Evolutionary conservation across 2,113 vertebrate genomes (phyloP), one percentile per base, ranked within the genome.

Genomic region (Ctenomys sociabilis): DNA sequence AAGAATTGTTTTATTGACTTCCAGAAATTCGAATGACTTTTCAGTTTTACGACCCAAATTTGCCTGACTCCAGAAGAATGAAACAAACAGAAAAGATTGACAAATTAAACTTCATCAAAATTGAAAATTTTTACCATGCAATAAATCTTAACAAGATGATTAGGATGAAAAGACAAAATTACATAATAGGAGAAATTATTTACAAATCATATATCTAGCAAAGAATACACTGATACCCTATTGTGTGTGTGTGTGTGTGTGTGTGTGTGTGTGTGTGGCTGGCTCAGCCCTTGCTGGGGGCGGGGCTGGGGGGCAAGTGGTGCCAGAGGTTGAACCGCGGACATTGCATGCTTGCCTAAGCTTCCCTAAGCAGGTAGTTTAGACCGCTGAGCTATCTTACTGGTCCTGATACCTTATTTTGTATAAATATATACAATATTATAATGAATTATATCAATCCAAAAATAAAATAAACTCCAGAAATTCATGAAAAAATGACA

Each of bases 21-120:
- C 14, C 16, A 82, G 77, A 92, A 88, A 95, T 88, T 94, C 54
- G 94, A 87, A 70, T 94, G 43, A 89, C 86, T 93, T 80, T 93
- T 96, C 52, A 70, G n/a, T 59, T 26, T 63, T 61, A 78, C 37
- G 64, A 91, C 45, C 59, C 40, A 89, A 75, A 64, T 78, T 81
- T 64, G 54, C 32, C 6, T 72, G 30, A 93, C 26, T 86, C 35
- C 30, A 72, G 86, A 95, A 72, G 40, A 95, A 92, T 72, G 13
- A 83, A 94, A 83, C 17, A n/a, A 43, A 40, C 78, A 26, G 59
- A 63, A 93, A 86, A 91, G 70, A 35, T 14, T 52, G 45, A 73
- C 85, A 82, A 10, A 45, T 40, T 52, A 21, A 8, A 49, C 43
- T 92, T 80, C 10, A 94, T 61, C 16, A 68, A 93, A 91, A 72